Percentiles rank a stretch among this genome's conserved stretches.
Conservation (phyloP, 2,113 vertebrate genomes). For the Thryonomys swinderianus region DNA sequence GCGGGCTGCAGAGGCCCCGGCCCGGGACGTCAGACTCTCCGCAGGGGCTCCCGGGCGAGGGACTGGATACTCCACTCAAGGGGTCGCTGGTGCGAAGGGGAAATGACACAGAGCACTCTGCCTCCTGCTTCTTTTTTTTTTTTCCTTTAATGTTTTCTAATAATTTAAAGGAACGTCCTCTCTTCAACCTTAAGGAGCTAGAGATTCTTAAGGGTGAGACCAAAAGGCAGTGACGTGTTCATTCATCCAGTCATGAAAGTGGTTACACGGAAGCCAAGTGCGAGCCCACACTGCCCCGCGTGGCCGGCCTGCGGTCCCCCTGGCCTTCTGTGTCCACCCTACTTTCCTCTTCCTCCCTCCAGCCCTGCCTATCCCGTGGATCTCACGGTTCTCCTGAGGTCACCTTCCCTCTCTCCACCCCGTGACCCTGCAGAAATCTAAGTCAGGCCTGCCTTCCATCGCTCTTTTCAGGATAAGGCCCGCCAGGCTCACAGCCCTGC, state of each 20-base stretch:
- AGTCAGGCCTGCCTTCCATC: fast-evolving
- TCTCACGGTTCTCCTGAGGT: neutral
- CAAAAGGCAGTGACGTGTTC: neutral
- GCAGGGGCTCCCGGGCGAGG: neutral
- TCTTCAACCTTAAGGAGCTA: neutral
- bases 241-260: neutral
- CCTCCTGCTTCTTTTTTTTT: neutral
- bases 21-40: neutral
- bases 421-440: neutral
- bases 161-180: neutral
- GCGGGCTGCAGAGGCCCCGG: neutral
- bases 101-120: too few relatives aligned
- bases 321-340: too few relatives aligned
- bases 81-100: neutral
- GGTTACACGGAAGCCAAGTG: neutral
- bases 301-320: neutral
- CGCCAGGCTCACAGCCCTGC: neutral
- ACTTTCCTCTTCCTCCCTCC: too few relatives aligned
- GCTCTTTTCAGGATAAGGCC: neutral
- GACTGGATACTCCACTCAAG: neutral
- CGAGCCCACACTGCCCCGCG: fast-evolving
- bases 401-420: neutral
- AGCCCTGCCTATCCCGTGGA: fast-evolving
- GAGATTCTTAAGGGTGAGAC: neutral
- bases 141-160: neutral